Evolutionary conservation across 2,113 vertebrate genomes (phyloP).

Genomic region (Bufo bufo): DNA sequence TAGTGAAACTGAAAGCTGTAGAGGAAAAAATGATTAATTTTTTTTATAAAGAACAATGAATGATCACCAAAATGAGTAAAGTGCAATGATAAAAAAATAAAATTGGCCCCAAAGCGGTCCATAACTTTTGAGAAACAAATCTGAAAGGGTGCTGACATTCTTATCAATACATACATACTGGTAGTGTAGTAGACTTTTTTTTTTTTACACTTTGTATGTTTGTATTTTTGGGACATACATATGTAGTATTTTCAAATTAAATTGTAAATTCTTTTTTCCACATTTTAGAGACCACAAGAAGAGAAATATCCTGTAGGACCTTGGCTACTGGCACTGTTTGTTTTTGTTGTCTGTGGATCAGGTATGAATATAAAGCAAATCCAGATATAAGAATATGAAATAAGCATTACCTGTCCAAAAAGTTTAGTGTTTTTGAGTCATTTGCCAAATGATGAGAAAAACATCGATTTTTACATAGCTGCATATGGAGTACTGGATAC

Average conservation of each 20-base stretch:
- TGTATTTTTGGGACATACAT: slow-evolving; percentile 22
- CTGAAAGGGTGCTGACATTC: background rate
- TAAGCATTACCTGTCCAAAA: background rate
- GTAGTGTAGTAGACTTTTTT: background rate
- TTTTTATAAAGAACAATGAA: too few relatives aligned
- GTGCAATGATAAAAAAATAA: too few relatives aligned
- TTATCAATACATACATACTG: background rate
- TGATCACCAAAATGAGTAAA: too few relatives aligned
- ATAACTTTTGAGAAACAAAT: too few relatives aligned
- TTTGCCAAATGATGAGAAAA: background rate
- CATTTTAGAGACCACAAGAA: slow-evolving; percentile 77
- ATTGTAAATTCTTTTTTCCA: background rate
- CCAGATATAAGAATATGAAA: slow-evolving; percentile 11
- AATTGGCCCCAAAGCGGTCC: too few relatives aligned
- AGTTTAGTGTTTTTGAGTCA: background rate
- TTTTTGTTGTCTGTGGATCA: slow-evolving; percentile 84
- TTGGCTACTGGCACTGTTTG: slow-evolving; percentile 80
- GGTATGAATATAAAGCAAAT: slow-evolving; percentile 67
- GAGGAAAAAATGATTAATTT: too few relatives aligned
- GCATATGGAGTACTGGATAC: background rate
- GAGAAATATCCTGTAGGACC: slow-evolving; percentile 84
- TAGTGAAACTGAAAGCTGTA: too few relatives aligned
- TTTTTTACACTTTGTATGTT: background rate
- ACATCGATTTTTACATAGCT: background rate
- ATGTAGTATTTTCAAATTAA: slow-evolving; percentile 31